These are phyloP conservation scores for Silurus lanzhouensis DNA, from an alignment of 2,797 vertebrate species.

Conservation along the genomic window DNA sequence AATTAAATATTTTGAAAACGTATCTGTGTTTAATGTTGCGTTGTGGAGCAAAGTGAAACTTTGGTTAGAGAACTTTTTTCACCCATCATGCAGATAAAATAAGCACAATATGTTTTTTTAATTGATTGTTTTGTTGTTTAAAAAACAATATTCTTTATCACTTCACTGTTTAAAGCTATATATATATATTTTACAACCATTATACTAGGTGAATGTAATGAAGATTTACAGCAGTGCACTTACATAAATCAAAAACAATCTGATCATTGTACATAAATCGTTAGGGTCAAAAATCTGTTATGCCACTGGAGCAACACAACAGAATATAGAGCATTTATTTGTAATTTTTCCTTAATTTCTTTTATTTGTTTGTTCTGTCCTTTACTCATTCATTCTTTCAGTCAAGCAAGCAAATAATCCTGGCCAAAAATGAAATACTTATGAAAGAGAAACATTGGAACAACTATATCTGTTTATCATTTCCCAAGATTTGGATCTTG, in stretches of 20 bases:
- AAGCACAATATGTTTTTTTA: neutral
- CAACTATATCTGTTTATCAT: too few relatives aligned
- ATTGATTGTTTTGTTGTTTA: neutral
- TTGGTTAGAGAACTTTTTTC: neutral
- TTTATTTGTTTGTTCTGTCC: too few relatives aligned
- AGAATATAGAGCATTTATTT: too few relatives aligned
- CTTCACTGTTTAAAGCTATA: neutral
- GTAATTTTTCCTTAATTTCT: too few relatives aligned
- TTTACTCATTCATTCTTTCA: too few relatives aligned
- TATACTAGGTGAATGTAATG: neutral
- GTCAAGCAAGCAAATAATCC: too few relatives aligned
- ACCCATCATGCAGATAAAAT: neutral
- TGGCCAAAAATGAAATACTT: too few relatives aligned
- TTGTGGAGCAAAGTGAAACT: neutral
- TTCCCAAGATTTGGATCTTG: too few relatives aligned
- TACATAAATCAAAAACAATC: neutral
- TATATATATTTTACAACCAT: neutral
- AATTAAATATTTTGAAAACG: neutral
- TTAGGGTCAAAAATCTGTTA: neutral
- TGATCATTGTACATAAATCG: neutral
- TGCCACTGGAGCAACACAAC: neutral
- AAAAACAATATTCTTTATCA: neutral
- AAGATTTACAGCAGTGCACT: too few relatives aligned
- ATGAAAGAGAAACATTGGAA: too few relatives aligned
- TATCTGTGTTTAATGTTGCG: neutral